Conservation (phyloP, 1,140 invertebrate species). For the Tyrophagus putrescentiae region DNA sequence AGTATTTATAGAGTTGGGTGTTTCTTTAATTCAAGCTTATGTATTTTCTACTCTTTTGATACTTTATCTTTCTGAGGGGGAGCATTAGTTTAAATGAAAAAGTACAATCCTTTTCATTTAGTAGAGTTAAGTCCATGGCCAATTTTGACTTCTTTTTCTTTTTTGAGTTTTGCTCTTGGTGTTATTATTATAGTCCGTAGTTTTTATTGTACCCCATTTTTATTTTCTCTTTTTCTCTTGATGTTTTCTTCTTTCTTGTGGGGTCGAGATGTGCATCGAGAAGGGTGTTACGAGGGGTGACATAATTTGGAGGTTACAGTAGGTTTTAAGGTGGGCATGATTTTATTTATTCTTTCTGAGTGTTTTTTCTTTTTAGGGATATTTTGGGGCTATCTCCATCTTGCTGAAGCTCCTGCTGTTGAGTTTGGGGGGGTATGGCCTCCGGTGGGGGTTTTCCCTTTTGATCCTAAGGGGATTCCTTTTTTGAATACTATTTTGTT, state of each 20-base stretch:
- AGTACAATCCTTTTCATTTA: constrained; percentile 22
- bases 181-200: constrained; percentile 39
- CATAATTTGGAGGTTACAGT: constrained; percentile 33
- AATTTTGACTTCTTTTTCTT: constrained; percentile 35
- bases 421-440: constrained; percentile 46
- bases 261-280: constrained; percentile 41
- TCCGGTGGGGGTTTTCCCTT: constrained; percentile 41
- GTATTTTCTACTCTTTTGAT: constrained; percentile 33
- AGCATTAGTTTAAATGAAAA: constrained; percentile 14
- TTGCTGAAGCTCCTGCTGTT: constrained; percentile 40
- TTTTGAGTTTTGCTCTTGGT: constrained; percentile 35
- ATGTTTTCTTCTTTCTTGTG: constrained; percentile 42
- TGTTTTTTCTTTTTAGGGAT: constrained; percentile 46
- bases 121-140: constrained; percentile 39
- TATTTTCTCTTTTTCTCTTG: constrained; percentile 35
- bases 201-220: constrained; percentile 35
- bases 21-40: constrained; percentile 42
- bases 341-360: constrained; percentile 48
- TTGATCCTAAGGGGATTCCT: constrained; percentile 47
- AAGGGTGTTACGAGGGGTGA: constrained; percentile 37
- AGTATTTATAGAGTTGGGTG: constrained; percentile 38
- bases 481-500: constrained; percentile 47
- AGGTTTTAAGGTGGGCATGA: constrained; percentile 43
- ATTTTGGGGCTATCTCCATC: constrained; percentile 50
- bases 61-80: constrained; percentile 17